Base-by-base conservation (phyloP, 1,140 invertebrate genomes). In the Diprion similis region DNA sequence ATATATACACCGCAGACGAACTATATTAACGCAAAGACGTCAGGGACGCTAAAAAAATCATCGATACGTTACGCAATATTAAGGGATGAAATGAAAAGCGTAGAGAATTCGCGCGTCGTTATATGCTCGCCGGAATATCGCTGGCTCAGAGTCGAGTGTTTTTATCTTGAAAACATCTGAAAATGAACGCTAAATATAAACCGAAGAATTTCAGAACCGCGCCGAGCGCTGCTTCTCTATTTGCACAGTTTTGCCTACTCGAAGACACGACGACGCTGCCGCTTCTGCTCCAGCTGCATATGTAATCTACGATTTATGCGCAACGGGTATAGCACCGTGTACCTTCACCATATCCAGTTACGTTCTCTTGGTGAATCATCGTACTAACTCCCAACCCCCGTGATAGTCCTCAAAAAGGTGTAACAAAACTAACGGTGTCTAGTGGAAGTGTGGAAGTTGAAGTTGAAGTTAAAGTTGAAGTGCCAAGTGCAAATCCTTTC, bases 181-280 rank as follows among this genome's bases (percentile, higher is more conserved):
- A 59, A 59, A 59, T 59, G 51, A 59, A 59, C 51, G 51, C 51
- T 59, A 59, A 59, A 59, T 59, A 59, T 59, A 59, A 59, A 59
- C 51, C 51, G 51, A 17, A 59, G 51, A 59, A 59, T 59, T 59
- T 59, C 51, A 59, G 51, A 59, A 13, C 51, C 51, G 51, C 51
- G 11, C n/a, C 51, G 51, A 37, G 24, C 24, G 24, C 24, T 8
- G 11, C 51, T 59, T 59, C 51, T 13, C 51, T 59, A 59, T 59
- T 59, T 59, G 3, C 51, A 15, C 51, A 59, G 51, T 59, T 59
- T 59, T 59, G n/a, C 51, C 51, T 37, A 37, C 24, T 11, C 51
- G 51, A 59, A 37, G 24, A 37, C 24, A 37, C 24, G 24, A 37
- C 24, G 24, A 6, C 24, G 24, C 24, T 37, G 24, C 1, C 24